Conservation (phyloP, 1,140 invertebrate species). For the Drosophila nigrodunni region DNA sequence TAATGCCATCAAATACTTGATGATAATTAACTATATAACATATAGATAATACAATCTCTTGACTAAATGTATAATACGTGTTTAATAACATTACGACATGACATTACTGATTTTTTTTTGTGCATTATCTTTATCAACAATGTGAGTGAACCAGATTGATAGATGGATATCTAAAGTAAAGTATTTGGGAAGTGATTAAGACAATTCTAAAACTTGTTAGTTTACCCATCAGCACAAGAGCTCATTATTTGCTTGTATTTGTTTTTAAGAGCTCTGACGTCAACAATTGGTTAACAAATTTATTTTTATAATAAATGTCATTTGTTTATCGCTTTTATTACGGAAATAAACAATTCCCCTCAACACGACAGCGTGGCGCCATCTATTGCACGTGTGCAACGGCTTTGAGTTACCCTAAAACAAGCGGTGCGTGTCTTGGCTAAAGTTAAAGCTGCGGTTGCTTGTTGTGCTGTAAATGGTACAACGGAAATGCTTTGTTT, state of each 20-base stretch:
- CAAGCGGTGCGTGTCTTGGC: conserved; percentile 21
- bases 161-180: not conserved
- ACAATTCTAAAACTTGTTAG: too few relatives aligned
- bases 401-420: not conserved
- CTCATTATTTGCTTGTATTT: too few relatives aligned
- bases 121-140: conserved; percentile 1
- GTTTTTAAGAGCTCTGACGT: too few relatives aligned
- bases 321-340: not conserved
- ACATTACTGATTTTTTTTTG: not conserved
- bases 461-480: not conserved
- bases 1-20: conserved; percentile 1
- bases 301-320: too few relatives aligned
- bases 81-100: conserved; percentile 7
- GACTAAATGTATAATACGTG: not conserved
- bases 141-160: not conserved
- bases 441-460: conserved; percentile 8
- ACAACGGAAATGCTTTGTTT: not conserved
- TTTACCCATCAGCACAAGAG: too few relatives aligned
- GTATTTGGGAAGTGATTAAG: not conserved
- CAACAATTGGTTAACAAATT: too few relatives aligned
- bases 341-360: not conserved
- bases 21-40: not conserved
- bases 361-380: conserved; percentile 7
- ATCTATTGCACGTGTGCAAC: conserved; percentile 15
- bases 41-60: not conserved